These are phyloP conservation scores for Xenotilapia leptura DNA, from an alignment of 2,113 vertebrate species.

Conservation along the genomic window DNA sequence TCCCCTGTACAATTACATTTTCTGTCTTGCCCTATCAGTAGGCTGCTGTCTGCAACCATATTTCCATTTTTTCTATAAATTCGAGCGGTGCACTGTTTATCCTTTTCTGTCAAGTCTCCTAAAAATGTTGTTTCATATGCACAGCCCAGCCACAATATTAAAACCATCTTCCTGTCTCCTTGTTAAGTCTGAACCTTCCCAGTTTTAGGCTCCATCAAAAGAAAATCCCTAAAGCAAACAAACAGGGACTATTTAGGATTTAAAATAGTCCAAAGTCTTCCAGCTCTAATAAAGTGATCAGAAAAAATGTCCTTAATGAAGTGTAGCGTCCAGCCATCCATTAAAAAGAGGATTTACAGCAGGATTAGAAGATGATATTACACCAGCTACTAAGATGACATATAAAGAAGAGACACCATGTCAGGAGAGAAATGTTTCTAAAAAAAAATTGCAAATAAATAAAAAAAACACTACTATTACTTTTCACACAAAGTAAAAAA, in stretches of 20 bases:
- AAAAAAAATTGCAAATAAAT: neutral
- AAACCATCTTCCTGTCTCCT: neutral
- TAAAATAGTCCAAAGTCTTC: neutral
- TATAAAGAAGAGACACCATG: neutral
- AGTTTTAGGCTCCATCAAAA: neutral
- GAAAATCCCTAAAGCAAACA: neutral
- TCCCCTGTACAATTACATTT: neutral
- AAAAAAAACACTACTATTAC: neutral
- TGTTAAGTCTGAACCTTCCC: neutral
- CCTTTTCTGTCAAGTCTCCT: neutral
- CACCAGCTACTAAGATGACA: neutral
- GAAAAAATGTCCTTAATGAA: neutral
- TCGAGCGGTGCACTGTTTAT: neutral
- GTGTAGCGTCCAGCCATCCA: neutral
- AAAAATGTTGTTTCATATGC: neutral
- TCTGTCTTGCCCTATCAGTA: neutral
- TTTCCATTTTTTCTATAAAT: neutral
- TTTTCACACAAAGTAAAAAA: neutral
- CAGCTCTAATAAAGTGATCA: neutral
- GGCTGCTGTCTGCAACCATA: neutral
- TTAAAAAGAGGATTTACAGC: neutral
- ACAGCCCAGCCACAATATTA: neutral
- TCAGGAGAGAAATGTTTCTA: neutral
- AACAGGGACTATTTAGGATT: neutral
- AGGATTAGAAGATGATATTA: neutral